A percentile compares a stretch with the other conserved stretches of the same genome.
Evolutionary conservation across 2,113 vertebrate genomes (phyloP).

Genomic region (Ivindomyrus marchei): DNA sequence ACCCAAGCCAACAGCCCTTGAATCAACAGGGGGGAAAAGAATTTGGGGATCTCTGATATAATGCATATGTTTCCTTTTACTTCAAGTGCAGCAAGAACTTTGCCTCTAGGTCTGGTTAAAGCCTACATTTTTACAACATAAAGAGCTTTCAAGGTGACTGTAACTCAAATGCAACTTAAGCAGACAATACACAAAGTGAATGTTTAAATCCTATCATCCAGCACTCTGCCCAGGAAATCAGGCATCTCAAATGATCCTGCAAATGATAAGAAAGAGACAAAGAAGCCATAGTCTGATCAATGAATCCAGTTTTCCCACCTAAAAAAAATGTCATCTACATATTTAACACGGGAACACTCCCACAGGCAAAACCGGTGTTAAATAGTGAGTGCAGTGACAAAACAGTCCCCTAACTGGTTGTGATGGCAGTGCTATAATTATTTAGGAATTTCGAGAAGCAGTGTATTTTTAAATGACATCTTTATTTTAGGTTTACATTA

Average conservation of each 20-base stretch:
- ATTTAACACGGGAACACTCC: not conserved
- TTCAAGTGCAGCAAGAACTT: not conserved
- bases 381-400: not conserved
- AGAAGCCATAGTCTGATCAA: constrained; percentile 46
- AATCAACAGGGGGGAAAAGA: not conserved
- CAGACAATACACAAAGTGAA: not conserved
- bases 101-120: not conserved
- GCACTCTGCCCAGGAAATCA: constrained; percentile 22
- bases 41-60: not conserved
- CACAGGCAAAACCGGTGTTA: not conserved
- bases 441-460: not conserved
- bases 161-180: not conserved
- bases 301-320: constrained; percentile 45
- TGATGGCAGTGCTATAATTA: not conserved
- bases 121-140: not conserved
- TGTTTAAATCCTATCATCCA: not conserved
- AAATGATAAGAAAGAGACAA: constrained; percentile 33
- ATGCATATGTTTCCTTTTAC: not conserved
- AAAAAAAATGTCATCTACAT: constrained; percentile 1
- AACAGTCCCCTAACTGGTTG: not conserved
- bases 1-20: not conserved
- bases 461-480: not conserved
- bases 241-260: constrained; percentile 34
- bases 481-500: not conserved
- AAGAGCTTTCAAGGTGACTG: not conserved